phyloP scores from a whole-genome alignment of 2,888 invertebrate species.

The Scaptomyza parva region DNA sequence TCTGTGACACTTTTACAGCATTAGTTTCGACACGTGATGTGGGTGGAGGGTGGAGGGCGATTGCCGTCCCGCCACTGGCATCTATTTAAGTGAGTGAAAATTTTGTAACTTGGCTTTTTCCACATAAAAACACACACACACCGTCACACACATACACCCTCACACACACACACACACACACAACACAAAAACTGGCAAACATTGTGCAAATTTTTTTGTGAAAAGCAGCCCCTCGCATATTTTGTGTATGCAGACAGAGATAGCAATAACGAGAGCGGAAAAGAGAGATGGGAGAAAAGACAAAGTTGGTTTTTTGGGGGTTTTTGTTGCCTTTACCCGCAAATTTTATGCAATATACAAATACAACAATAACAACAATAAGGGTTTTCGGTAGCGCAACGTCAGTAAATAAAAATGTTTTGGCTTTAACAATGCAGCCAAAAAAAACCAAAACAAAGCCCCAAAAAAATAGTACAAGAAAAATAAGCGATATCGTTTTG shows the following conservation, averaged over 20 bases:
- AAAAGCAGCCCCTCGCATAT: conserved; percentile 61
- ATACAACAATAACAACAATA: no score
- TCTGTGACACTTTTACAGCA: conserved; percentile 67
- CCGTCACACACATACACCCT: conserved; percentile 3
- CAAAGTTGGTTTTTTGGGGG: conserved; percentile 19
- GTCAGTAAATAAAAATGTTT: conserved; percentile 66
- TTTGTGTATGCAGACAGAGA: conserved; percentile 47
- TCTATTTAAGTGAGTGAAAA: conserved; percentile 76
- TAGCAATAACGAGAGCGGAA: background rate
- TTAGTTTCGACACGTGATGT: conserved; percentile 66
- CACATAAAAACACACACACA: conserved; percentile 58
- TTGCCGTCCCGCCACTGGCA: conserved; percentile 45
- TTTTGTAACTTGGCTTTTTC: conserved; percentile 53
- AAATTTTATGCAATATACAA: conserved; percentile 66
- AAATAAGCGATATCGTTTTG: conserved; percentile 6
- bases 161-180: conserved; percentile 18
- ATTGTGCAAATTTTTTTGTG: conserved; percentile 77
- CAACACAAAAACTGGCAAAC: conserved; percentile 38
- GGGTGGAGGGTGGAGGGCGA: background rate
- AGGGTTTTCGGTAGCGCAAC: conserved; percentile 20
- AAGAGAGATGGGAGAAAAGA: background rate
- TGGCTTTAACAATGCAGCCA: conserved; percentile 55
- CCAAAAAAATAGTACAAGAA: background rate
- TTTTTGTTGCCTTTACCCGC: conserved; percentile 37
- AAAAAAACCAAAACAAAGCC: conserved; percentile 4